These are phyloP conservation scores for Resseliella maxima DNA, from an alignment of 2,888 invertebrate genomes.

Conservation along the genomic window DNA sequence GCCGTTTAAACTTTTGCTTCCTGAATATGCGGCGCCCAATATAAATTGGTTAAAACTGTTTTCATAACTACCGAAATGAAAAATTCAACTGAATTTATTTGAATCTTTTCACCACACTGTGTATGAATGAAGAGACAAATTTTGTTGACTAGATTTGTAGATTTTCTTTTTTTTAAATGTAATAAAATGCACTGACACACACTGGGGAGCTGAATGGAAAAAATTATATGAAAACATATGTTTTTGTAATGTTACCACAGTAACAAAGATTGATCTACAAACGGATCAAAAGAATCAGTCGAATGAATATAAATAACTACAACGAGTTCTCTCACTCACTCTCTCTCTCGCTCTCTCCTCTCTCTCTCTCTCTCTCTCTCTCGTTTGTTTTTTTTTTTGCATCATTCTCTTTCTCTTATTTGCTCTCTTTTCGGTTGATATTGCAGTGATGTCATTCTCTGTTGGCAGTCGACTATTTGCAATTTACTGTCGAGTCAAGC, in stretches of 20 bases:
- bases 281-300: slow-evolving; percentile 36
- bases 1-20: not conserved
- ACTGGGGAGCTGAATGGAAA: not conserved
- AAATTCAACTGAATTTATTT: not conserved
- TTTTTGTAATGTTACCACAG: not conserved
- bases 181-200: not conserved
- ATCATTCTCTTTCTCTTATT: not conserved
- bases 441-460: not conserved
- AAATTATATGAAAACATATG: too few species aligned
- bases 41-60: slow-evolving; percentile 8
- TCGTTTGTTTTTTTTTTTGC: not conserved
- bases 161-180: not conserved
- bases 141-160: not conserved
- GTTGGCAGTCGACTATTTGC: not conserved
- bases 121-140: too few species aligned
- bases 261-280: slow-evolving; percentile 48
- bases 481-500: not conserved
- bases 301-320: slow-evolving; percentile 51
- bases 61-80: not conserved
- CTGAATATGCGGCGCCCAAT: not conserved
- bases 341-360: too few species aligned
- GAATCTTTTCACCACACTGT: not conserved
- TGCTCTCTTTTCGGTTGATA: not conserved
- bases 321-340: not conserved
- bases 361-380: not conserved